These are phyloP conservation scores for Melanotaenia duboulayi DNA, from an alignment of 2,113 vertebrate genomes.

Conservation along the genomic window DNA sequence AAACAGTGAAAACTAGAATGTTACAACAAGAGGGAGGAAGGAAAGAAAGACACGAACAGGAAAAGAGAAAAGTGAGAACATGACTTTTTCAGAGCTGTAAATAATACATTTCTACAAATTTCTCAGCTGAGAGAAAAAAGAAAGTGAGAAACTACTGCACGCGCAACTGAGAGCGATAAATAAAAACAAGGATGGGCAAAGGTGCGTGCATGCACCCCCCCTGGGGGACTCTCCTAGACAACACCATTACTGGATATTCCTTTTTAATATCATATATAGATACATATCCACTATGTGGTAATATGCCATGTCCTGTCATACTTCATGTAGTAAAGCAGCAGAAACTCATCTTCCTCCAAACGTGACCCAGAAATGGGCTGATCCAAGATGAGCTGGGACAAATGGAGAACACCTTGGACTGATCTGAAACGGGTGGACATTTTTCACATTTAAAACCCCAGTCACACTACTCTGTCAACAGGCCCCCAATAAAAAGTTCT, in stretches of 20 bases:
- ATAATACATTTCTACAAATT: constrained; percentile 92
- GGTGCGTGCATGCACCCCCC: constrained; percentile 51
- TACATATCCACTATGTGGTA: constrained; percentile 75
- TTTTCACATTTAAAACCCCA: constrained; percentile 67
- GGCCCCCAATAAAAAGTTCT: constrained; percentile 61
- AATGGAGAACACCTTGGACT: constrained; percentile 36
- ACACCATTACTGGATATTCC: constrained; percentile 63
- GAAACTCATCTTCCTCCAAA: constrained; percentile 11
- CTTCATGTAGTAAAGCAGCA: constrained; percentile 62
- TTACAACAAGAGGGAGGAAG: constrained; percentile 79
- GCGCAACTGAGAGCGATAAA: constrained; percentile 74
- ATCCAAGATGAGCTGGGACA: constrained; percentile 44
- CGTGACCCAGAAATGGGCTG: constrained; percentile 19
- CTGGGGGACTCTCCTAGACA: constrained; percentile 54
- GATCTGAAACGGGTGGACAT: constrained; percentile 58
- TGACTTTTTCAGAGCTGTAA: constrained; percentile 79
- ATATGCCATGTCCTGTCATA: constrained; percentile 65
- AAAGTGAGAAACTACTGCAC: constrained; percentile 78
- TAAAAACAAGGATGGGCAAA: constrained; percentile 61
- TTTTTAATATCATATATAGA: constrained; percentile 75
- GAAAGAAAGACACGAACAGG: constrained; percentile 74
- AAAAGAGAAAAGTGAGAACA: constrained; percentile 70
- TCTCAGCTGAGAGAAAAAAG: constrained; percentile 67
- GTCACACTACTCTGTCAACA: constrained; percentile 17
- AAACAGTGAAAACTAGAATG: constrained; percentile 89